Evolutionary conservation across 2,797 vertebrate genomes (phyloP).

Genomic region (Malurus splendens): DNA sequence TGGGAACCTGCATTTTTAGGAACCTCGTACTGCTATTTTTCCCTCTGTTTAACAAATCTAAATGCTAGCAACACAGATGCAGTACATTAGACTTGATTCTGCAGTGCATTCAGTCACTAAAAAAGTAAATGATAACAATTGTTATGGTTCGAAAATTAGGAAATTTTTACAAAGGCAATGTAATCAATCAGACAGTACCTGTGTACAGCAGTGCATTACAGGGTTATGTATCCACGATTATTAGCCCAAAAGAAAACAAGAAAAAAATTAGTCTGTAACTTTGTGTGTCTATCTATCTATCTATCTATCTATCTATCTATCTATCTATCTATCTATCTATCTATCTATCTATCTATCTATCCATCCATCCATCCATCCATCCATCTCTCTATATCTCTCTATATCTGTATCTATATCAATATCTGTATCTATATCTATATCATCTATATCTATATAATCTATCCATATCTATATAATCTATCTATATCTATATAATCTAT

Average conservation of each 20-base stretch:
- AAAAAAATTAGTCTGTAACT: not conserved
- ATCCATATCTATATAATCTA: too few species aligned
- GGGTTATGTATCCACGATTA: not conserved
- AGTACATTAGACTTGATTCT: not conserved
- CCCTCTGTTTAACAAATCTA: not conserved
- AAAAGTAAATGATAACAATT: not conserved
- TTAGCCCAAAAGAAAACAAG: not conserved
- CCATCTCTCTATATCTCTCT: too few species aligned
- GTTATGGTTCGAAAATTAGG: not conserved
- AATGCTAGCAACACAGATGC: not conserved
- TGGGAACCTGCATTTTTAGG: not conserved
- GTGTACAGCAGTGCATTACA: not conserved
- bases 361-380: too few species aligned
- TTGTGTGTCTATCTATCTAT: accelerated
- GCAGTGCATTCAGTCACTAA: not conserved
- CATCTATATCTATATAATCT: too few species aligned
- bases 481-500: too few species aligned
- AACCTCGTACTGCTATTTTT: not conserved
- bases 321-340: too few species aligned
- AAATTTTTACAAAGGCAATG: not conserved
- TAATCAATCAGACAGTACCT: not conserved
- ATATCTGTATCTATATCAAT: too few species aligned
- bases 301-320: too few species aligned
- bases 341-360: too few species aligned
- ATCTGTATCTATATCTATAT: too few species aligned